Evolutionary conservation across 2,113 vertebrate genomes (phyloP).

Genomic region (Symphodus melops): DNA sequence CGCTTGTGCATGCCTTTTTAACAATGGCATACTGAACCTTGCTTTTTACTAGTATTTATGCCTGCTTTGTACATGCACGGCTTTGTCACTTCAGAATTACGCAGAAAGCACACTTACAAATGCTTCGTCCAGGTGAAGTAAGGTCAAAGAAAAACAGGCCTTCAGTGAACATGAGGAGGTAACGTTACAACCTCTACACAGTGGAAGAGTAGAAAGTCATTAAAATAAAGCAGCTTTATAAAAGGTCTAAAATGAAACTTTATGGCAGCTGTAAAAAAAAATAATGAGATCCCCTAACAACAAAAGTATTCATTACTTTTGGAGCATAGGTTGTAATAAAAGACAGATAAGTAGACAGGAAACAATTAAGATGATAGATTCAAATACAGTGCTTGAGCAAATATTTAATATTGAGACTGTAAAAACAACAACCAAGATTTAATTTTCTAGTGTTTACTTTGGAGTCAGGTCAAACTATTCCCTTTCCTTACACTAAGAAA

Average conservation of each 20-base stretch:
- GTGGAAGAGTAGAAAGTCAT: slow-evolving; percentile 23
- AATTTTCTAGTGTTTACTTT: slow-evolving; percentile 22
- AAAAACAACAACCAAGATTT: slow-evolving; percentile 15
- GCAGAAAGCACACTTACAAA: too few relatives aligned
- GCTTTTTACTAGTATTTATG: neutral
- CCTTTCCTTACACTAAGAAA: too few relatives aligned
- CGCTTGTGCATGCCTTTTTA: too few relatives aligned
- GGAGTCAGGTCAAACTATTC: neutral
- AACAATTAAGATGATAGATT: slow-evolving; percentile 14
- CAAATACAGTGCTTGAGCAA: neutral
- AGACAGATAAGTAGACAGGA: slow-evolving; percentile 16
- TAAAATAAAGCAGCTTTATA: slow-evolving; percentile 39
- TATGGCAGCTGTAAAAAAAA: slow-evolving; percentile 39
- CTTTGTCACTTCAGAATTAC: too few relatives aligned
- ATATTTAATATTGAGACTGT: slow-evolving; percentile 24
- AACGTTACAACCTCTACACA: slow-evolving; percentile 31
- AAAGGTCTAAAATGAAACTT: slow-evolving; percentile 32
- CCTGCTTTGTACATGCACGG: too few relatives aligned
- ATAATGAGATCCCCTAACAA: slow-evolving; percentile 33
- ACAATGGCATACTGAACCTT: too few relatives aligned
- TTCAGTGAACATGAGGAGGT: slow-evolving; percentile 8
- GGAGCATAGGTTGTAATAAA: slow-evolving; percentile 12
- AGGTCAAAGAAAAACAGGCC: slow-evolving; percentile 40
- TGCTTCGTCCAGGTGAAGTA: slow-evolving; percentile 14
- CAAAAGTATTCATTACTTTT: slow-evolving; percentile 21